phyloP scores from a whole-genome alignment of 2,113 vertebrate species.

The Puntigrus tetrazona region DNA sequence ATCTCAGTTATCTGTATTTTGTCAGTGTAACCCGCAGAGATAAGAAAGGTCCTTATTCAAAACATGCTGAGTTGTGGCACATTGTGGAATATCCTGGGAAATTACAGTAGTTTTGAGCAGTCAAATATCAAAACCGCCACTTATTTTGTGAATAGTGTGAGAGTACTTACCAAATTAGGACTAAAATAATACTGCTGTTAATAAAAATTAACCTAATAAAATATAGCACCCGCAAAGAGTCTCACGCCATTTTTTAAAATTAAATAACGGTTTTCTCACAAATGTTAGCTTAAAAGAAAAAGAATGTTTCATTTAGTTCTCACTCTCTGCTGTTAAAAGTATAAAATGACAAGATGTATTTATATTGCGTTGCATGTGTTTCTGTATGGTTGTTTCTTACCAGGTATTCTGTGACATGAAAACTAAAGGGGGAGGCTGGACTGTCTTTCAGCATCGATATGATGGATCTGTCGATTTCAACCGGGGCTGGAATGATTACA shows the following conservation, averaged over 20 bases:
- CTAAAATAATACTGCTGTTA: neutral
- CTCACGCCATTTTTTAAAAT: neutral
- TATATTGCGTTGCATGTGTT: neutral
- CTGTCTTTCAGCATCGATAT: slow-evolving; percentile 76
- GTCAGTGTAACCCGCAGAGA: neutral
- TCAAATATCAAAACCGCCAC: neutral
- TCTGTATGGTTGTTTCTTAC: slow-evolving; percentile 17
- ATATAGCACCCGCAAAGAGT: neutral
- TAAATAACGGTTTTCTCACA: neutral
- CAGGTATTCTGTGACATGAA: slow-evolving; percentile 84
- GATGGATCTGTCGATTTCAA: slow-evolving; percentile 80
- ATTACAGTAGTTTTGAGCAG: neutral
- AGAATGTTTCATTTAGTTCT: neutral
- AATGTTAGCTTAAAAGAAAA: slow-evolving; percentile 1
- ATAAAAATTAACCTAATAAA: neutral
- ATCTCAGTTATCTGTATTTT: neutral
- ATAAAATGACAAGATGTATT: neutral
- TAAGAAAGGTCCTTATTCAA: neutral
- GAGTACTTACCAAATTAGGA: neutral
- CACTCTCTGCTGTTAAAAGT: neutral
- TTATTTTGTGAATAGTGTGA: neutral
- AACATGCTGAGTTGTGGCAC: neutral
- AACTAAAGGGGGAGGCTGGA: slow-evolving; percentile 82
- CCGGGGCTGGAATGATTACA: slow-evolving; percentile 80
- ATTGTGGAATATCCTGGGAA: neutral